phyloP scores from a whole-genome alignment of 2,113 vertebrate genomes.

The Barnardius zonarius region DNA sequence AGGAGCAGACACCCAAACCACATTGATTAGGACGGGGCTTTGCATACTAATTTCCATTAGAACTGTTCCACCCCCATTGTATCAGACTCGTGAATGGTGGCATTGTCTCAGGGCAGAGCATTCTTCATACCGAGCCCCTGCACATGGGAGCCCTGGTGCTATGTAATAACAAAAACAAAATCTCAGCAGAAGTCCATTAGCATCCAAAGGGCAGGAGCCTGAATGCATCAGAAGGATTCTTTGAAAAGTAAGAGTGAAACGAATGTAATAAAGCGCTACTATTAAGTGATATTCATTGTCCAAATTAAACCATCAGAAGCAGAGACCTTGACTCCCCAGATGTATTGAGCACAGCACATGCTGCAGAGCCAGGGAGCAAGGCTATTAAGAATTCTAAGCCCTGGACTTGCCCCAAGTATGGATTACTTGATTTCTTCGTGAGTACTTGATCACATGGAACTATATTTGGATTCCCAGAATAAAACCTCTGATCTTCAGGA shows the following conservation, averaged over 20 bases:
- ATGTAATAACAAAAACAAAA: not conserved
- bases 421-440: conserved; percentile 21
- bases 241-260: conserved; percentile 48
- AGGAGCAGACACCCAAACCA: not conserved
- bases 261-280: conserved; percentile 24
- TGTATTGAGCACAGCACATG: not conserved
- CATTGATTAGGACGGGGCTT: conserved; percentile 5
- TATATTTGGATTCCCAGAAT: not conserved
- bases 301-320: conserved; percentile 40
- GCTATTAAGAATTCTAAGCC: not conserved
- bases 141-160: not conserved
- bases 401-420: conserved; percentile 33
- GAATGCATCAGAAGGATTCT: conserved; percentile 3
- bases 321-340: not conserved
- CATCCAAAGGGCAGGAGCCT: conserved; percentile 41
- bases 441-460: not conserved
- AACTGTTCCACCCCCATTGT: not conserved
- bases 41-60: conserved; percentile 21
- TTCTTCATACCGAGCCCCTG: not conserved
- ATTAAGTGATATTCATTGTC: conserved; percentile 15
- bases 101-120: conserved; percentile 21
- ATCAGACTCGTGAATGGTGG: not conserved
- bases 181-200: conserved; percentile 49
- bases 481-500: not conserved
- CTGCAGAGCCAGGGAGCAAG: not conserved